These are phyloP conservation scores for Catharus fuscescens DNA, from an alignment of 2,113 vertebrate genomes.

Conservation along the genomic window DNA sequence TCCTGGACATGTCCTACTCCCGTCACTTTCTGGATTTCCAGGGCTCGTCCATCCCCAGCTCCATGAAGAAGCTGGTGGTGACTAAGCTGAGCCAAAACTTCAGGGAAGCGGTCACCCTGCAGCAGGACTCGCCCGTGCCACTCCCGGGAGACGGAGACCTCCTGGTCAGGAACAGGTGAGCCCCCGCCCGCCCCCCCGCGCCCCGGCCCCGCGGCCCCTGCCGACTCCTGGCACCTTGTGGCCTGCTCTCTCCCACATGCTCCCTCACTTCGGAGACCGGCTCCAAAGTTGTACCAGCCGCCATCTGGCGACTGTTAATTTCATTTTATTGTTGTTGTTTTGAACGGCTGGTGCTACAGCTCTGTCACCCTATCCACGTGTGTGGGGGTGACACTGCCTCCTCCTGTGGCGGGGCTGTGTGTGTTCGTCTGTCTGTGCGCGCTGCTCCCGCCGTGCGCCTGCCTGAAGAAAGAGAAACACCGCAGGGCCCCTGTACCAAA, in stretches of 20 bases:
- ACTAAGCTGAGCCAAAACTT: conserved; percentile 87
- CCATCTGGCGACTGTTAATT: conserved; percentile 78
- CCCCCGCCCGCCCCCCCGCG: no score
- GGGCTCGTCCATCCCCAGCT: conserved; percentile 86
- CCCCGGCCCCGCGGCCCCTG: neutral
- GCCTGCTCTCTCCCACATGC: neutral
- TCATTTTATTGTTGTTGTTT: conserved; percentile 41
- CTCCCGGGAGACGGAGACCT: conserved; percentile 89
- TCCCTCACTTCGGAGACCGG: neutral
- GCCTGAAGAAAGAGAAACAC: conserved; percentile 32
- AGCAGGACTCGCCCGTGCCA: conserved; percentile 80
- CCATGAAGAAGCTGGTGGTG: conserved; percentile 89
- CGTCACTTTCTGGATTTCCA: conserved; percentile 93
- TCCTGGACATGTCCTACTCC: conserved; percentile 92
- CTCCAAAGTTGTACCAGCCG: conserved; percentile 69
- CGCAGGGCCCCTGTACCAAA: neutral
- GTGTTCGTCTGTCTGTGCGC: neutral
- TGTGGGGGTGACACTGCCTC: neutral
- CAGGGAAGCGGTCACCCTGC: conserved; percentile 83
- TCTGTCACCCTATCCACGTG: neutral
- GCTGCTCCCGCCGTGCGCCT: neutral
- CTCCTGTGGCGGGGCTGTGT: neutral
- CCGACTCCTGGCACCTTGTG: neutral
- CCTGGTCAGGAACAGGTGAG: conserved; percentile 94
- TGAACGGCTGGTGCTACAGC: conserved; percentile 26